Evolutionary conservation across 2,113 vertebrate species (phyloP).

Genomic region (Hymenochirus boettgeri): DNA sequence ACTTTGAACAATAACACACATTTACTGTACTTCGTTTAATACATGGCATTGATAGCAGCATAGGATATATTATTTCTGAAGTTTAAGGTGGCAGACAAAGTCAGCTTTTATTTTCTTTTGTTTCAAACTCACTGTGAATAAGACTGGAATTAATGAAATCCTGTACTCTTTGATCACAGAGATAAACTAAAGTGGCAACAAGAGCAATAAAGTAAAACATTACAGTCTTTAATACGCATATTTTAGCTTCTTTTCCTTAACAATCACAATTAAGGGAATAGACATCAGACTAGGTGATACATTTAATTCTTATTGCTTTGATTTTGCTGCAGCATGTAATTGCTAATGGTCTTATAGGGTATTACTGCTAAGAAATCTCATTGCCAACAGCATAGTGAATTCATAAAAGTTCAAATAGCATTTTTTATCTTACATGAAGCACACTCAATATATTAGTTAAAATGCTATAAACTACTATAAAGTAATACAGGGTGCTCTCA

Average conservation of each 20-base stretch:
- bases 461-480: not conserved
- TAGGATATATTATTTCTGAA: not conserved
- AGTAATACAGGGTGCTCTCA: not conserved
- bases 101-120: slow-evolving; percentile 21
- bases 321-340: slow-evolving; percentile 39
- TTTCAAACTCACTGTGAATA: slow-evolving; percentile 35
- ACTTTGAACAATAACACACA: too few relatives aligned
- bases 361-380: slow-evolving; percentile 34
- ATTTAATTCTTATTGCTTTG: slow-evolving; percentile 36
- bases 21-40: slow-evolving; percentile 12
- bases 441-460: not conserved
- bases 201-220: slow-evolving; percentile 39
- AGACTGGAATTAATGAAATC: slow-evolving; percentile 38
- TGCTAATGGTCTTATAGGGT: slow-evolving; percentile 40
- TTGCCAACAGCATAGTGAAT: slow-evolving; percentile 33
- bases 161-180: slow-evolving; percentile 33
- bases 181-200: slow-evolving; percentile 31
- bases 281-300: slow-evolving; percentile 40
- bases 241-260: slow-evolving; percentile 35
- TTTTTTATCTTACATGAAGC: slow-evolving; percentile 28
- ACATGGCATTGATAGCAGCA: not conserved
- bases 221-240: slow-evolving; percentile 38
- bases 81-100: slow-evolving; percentile 37
- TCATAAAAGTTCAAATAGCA: slow-evolving; percentile 31
- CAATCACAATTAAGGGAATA: slow-evolving; percentile 43